Percentiles rank a stretch among this genome's conserved stretches.
These are phyloP conservation scores for Drosophila quinaria DNA, from an alignment of 2,888 invertebrate genomes.

Conservation along the genomic window DNA sequence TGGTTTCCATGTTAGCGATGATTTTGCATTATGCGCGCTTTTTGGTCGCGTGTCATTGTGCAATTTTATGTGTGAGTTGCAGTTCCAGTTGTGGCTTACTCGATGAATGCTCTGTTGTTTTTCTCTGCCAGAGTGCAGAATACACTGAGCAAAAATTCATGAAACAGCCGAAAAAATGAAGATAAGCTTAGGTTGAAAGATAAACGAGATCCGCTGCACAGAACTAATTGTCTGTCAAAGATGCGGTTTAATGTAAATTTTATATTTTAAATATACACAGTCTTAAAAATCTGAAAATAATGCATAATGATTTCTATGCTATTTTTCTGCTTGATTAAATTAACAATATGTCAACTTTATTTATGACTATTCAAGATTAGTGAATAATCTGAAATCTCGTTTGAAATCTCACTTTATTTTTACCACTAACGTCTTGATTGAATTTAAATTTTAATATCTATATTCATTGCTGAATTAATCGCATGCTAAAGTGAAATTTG, in stretches of 20 bases:
- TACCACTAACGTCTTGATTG: not conserved
- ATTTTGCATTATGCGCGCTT: constrained; percentile 51
- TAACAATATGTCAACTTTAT: not conserved
- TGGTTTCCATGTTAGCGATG: constrained; percentile 48
- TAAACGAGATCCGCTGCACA: not conserved
- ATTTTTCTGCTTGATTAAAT: too few species aligned
- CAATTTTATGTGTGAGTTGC: constrained; percentile 30
- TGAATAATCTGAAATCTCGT: not conserved
- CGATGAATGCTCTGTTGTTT: constrained; percentile 25
- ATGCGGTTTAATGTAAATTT: too few species aligned
- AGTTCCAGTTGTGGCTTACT: constrained; percentile 4
- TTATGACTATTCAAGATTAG: not conserved
- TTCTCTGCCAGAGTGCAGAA: constrained; percentile 8
- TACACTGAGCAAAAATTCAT: constrained; percentile 31
- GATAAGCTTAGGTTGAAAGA: not conserved
- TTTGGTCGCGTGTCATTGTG: constrained; percentile 36
- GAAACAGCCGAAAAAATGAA: not conserved
- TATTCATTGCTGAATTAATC: not conserved
- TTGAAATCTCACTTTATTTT: not conserved
- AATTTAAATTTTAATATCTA: not conserved
- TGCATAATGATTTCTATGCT: too few species aligned
- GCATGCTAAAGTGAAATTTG: not conserved
- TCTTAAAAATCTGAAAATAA: too few species aligned
- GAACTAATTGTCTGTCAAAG: not conserved
- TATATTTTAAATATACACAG: too few species aligned